Base-by-base conservation (phyloP, 1,140 invertebrate genomes). In the Radopholus similis region DNA sequence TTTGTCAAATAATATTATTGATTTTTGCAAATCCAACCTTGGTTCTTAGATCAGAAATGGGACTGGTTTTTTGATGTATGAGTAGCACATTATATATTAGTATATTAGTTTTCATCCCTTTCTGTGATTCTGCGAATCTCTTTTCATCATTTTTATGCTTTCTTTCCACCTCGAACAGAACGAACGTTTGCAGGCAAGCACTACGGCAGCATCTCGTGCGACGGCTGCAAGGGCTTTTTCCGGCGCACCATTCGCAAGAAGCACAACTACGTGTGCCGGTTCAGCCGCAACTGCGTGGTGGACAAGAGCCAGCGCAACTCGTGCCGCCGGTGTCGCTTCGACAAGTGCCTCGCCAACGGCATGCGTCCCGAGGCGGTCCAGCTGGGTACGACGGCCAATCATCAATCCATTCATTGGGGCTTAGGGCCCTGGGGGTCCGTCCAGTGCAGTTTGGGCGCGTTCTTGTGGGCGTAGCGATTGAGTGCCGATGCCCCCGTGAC, bases 251-350 rank as follows among this genome's bases (percentile, higher is more conserved):
- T 97, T 0, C 85, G 95, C 38, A 96, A 97, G 83, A 95, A 93
- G 83, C 93, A 97, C 83, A 86, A 90, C 3, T 98, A 97, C 83
- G 90, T 90, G 0, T 97, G 95, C 88, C 89, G 93, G 84, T 95
- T 94, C 84, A 91, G 87, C 76, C 86, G 92, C 79, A 91, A 90
- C 83, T 97, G 95, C 80, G 88, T 93, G 0, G 91, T 97, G 35
- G 92, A 97, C 83, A 78, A 77, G 65, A 64, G 75, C 84, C 96
- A 97, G 84, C 87, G 95, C 72, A 97, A 97, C 83, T 93, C 75
- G 5, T 77, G 75, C 83, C 88, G 94, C 68, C 96, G 95, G 78
- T 97, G 95, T 86, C 87, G 95, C 66, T 86, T 97, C 59, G 88
- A 91, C 70, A 96, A 96, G 85, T 97, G 95, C 80, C 94, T 97